Conservation (phyloP, 1,140 invertebrate species). For the Tetramorium parvispinum region DNA sequence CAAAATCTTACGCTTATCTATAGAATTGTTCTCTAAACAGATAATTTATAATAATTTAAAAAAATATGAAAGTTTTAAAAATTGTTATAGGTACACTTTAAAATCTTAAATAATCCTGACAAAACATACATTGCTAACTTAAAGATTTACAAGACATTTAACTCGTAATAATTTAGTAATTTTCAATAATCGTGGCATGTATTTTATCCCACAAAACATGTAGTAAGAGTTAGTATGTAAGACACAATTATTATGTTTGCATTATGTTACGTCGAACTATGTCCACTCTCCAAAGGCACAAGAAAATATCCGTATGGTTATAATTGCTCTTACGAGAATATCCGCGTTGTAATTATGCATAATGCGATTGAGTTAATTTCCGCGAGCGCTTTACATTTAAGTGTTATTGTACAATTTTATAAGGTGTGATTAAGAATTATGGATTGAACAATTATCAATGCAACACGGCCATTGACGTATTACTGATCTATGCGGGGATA, state of each 20-base stretch:
- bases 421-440: not conserved
- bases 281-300: not conserved
- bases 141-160: not conserved
- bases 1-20: not conserved
- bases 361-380: conserved; percentile 10
- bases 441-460: not conserved
- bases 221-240: not conserved
- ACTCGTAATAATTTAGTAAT: conserved; percentile 7
- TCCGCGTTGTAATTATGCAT: not conserved
- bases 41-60: not conserved
- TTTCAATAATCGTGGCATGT: conserved; percentile 4
- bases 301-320: not conserved
- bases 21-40: not conserved
- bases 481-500: not conserved
- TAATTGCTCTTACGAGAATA: conserved; percentile 37
- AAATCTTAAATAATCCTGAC: not conserved
- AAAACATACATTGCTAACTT: not conserved
- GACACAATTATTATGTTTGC: not conserved
- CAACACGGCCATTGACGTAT: not conserved
- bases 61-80: conserved; percentile 14
- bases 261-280: not conserved
- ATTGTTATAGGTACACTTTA: not conserved
- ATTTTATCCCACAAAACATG: not conserved
- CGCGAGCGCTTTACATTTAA: not conserved
- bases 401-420: conserved; percentile 5